A percentile compares a stretch with the other conserved stretches of the same genome.
phyloP scores from a whole-genome alignment of 2,888 invertebrate species.

The Tenthredo livida region DNA sequence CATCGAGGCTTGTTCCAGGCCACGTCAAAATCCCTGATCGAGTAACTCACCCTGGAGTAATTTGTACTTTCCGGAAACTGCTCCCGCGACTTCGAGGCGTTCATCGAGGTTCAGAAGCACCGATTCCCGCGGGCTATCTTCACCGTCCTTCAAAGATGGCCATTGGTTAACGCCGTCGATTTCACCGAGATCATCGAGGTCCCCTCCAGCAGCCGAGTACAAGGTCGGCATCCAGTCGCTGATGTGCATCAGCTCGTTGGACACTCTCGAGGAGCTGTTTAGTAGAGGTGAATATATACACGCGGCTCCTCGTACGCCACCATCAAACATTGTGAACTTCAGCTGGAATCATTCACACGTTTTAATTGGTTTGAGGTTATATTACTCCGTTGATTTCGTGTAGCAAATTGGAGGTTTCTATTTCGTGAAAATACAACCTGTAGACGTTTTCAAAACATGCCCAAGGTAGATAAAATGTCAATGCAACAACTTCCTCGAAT shows the following conservation, averaged over 20 bases:
- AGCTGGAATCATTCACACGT: conserved; percentile 77
- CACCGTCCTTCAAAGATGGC: conserved; percentile 64
- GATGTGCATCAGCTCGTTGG: conserved; percentile 86
- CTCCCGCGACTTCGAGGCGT: conserved; percentile 65
- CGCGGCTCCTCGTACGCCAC: conserved; percentile 88
- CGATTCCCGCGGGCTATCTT: conserved; percentile 80
- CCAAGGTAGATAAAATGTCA: not conserved
- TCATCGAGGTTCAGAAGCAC: conserved; percentile 88
- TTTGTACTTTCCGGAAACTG: conserved; percentile 63
- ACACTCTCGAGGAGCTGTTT: conserved; percentile 80
- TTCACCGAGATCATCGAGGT: conserved; percentile 76
- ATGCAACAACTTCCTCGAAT: not conserved
- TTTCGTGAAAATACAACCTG: not conserved
- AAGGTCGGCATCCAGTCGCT: conserved; percentile 92
- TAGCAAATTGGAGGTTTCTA: not conserved
- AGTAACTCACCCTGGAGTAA: conserved; percentile 66
- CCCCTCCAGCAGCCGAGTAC: conserved; percentile 73
- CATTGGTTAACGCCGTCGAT: conserved; percentile 80
- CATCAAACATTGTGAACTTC: conserved; percentile 92
- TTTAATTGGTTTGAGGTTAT: not conserved
- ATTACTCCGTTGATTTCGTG: not conserved
- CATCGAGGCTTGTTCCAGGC: not conserved
- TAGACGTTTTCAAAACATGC: not conserved
- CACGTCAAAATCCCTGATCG: not conserved
- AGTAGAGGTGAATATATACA: conserved; percentile 87